phyloP scores from a whole-genome alignment of 2,797 vertebrate genomes.

The Artibeus lituratus region DNA sequence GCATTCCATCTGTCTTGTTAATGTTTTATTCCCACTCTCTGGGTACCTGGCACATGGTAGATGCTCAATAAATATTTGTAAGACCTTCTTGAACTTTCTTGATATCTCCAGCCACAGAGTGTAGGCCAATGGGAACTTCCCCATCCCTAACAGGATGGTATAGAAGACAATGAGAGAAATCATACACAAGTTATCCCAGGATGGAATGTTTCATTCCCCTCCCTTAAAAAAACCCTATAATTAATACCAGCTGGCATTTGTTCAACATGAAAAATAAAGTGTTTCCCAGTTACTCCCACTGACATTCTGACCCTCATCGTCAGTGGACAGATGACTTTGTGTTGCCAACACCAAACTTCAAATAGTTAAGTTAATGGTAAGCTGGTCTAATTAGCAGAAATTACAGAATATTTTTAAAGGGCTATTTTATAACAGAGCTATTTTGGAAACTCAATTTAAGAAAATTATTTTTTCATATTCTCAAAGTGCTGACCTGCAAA shows the following conservation, averaged over 20 bases:
- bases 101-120: neutral
- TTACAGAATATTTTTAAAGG: slow-evolving; percentile 36
- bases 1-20: neutral
- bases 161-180: neutral
- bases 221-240: neutral
- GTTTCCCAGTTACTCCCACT: neutral
- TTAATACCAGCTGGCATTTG: neutral
- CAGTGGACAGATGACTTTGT: neutral
- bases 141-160: neutral
- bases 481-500: neutral
- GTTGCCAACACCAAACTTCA: neutral
- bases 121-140: neutral
- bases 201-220: neutral
- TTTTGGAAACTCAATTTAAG: slow-evolving; percentile 16
- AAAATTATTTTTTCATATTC: neutral
- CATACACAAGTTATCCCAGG: neutral
- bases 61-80: neutral
- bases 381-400: slow-evolving; percentile 13
- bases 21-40: neutral
- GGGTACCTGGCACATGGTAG: neutral
- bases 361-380: neutral
- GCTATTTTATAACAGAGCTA: neutral
- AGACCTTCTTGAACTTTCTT: neutral
- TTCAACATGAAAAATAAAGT: neutral
- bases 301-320: neutral